Conservation (phyloP, 2,888 invertebrate genomes). For the Stratiomys singularior region DNA sequence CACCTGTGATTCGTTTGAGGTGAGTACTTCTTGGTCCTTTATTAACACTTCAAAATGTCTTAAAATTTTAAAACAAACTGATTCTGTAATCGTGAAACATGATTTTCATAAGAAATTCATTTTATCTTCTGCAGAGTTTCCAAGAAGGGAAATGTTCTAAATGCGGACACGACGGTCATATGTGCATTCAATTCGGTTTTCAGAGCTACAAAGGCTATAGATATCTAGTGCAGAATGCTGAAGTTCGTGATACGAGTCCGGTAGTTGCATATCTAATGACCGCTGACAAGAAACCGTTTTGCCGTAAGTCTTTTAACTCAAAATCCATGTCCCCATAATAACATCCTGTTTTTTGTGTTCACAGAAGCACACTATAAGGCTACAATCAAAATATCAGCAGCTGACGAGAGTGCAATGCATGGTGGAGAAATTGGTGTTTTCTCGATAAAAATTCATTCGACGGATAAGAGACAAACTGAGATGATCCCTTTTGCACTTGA, state of each 20-base stretch:
- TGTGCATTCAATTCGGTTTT: conserved; percentile 77
- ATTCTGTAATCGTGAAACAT: too few relatives aligned
- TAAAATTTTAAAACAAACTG: too few relatives aligned
- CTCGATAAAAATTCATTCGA: conserved; percentile 73
- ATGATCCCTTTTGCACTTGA: conserved; percentile 69
- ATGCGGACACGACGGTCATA: conserved; percentile 73
- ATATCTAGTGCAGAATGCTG: conserved; percentile 65
- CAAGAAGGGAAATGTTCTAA: conserved; percentile 76
- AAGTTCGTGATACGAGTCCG: conserved; percentile 67
- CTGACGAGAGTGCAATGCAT: conserved; percentile 75
- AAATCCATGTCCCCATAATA: conserved; percentile 28
- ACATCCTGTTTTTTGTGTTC: conserved; percentile 56
- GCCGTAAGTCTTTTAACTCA: conserved; percentile 72
- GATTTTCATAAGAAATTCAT: too few relatives aligned
- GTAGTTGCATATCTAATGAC: conserved; percentile 79
- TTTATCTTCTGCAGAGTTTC: conserved; percentile 69
- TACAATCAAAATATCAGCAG: conserved; percentile 77
- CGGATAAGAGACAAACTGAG: conserved; percentile 69
- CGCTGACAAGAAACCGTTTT: conserved; percentile 75
- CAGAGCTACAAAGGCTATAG: conserved; percentile 70
- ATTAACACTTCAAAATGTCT: background rate
- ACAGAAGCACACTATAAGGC: conserved; percentile 83
- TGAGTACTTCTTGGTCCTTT: conserved; percentile 59
- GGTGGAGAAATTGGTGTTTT: conserved; percentile 84
- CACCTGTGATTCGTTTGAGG: conserved; percentile 82